phyloP scores from a whole-genome alignment of 2,113 vertebrate genomes.

The Caretta caretta region DNA sequence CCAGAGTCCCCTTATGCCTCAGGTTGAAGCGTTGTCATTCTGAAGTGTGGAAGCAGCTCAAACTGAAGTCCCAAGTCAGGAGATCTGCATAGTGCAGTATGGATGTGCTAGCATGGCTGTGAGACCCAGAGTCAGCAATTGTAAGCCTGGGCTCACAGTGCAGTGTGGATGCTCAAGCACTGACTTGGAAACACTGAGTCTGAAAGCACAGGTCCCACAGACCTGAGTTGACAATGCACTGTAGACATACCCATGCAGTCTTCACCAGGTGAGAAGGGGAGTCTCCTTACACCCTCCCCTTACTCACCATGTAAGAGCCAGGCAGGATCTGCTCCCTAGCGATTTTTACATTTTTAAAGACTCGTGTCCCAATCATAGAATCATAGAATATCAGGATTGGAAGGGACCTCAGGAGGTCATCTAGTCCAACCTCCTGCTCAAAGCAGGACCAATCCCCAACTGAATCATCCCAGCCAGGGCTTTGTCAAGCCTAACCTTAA shows the following conservation, averaged over 20 bases:
- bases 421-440: too few relatives aligned
- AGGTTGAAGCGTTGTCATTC: background rate
- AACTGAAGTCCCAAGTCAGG: background rate
- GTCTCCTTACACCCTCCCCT: background rate
- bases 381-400: too few relatives aligned
- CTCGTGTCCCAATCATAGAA: fast-evolving
- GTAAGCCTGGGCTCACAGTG: background rate
- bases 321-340: background rate
- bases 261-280: background rate
- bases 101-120: background rate
- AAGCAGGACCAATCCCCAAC: too few relatives aligned
- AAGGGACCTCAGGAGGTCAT: too few relatives aligned
- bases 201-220: background rate
- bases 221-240: background rate
- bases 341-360: background rate
- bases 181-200: background rate
- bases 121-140: background rate
- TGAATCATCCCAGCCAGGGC: too few relatives aligned
- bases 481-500: too few relatives aligned
- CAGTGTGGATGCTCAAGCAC: background rate
- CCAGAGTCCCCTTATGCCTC: background rate
- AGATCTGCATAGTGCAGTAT: background rate
- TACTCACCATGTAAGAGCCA: fast-evolving
- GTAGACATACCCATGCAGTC: background rate
- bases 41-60: background rate